Conservation (phyloP, 2,888 invertebrate genomes). For the Torymus tubicola region DNA sequence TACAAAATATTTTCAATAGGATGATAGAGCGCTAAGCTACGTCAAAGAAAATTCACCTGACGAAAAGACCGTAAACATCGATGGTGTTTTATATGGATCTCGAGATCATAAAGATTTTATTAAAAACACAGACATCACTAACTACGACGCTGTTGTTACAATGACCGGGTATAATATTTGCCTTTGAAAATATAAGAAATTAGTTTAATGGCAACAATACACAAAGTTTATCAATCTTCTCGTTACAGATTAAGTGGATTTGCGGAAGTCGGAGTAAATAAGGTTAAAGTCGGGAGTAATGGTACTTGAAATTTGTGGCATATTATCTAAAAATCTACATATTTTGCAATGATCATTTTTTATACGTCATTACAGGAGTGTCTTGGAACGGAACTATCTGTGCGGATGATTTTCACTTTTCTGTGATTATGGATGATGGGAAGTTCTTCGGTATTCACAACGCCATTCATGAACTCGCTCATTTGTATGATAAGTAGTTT, state of each 20-base stretch:
- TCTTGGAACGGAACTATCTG: slow-evolving; percentile 22
- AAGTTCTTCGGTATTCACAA: slow-evolving; percentile 14
- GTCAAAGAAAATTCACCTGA: slow-evolving; percentile 23
- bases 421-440: slow-evolving; percentile 24
- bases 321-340: no score
- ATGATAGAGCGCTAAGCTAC: slow-evolving; percentile 22
- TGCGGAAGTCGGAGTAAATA: not conserved
- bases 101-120: slow-evolving; percentile 2
- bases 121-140: slow-evolving; percentile 17
- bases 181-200: not conserved
- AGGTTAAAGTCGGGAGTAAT: not conserved
- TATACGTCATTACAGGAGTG: not conserved
- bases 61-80: slow-evolving; percentile 5
- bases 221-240: not conserved
- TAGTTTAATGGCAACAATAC: not conserved
- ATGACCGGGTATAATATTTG: slow-evolving; percentile 24
- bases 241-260: slow-evolving; percentile 16
- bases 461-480: slow-evolving; percentile 26
- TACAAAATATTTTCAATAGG: not conserved
- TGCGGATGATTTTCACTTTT: slow-evolving; percentile 8
- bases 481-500: slow-evolving; percentile 5
- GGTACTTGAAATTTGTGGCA: not conserved
- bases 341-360: no score
- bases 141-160: slow-evolving; percentile 21
- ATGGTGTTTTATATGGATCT: not conserved